Evolutionary conservation across 2,797 vertebrate genomes (phyloP).

Genomic region (Micromesistius poutassou): DNA sequence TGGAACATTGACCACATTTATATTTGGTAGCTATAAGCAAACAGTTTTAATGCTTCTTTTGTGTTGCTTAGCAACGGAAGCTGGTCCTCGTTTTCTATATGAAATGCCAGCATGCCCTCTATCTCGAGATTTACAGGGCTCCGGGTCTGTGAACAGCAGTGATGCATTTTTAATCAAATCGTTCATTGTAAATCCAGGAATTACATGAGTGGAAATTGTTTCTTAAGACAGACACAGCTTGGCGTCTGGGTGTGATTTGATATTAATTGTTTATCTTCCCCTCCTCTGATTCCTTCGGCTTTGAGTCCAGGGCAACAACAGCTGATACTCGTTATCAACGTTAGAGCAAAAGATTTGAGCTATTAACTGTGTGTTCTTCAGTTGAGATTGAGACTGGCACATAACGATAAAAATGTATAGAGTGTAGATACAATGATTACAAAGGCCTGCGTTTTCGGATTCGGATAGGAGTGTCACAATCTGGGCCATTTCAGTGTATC

Average conservation of each 20-base stretch:
- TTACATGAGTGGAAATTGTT: slow-evolving; percentile 5
- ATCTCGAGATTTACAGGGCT: slow-evolving; percentile 60
- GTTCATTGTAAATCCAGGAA: slow-evolving; percentile 11
- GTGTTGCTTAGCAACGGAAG: slow-evolving; percentile 71
- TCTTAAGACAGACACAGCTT: not conserved
- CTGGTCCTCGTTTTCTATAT: slow-evolving; percentile 63
- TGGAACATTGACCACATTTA: slow-evolving; percentile 62
- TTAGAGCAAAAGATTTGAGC: slow-evolving; percentile 46
- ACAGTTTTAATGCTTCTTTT: slow-evolving; percentile 65
- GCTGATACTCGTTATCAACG: slow-evolving; percentile 53
- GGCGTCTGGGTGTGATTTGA: slow-evolving; percentile 7
- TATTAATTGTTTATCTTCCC: not conserved
- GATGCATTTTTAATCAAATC: slow-evolving; percentile 56
- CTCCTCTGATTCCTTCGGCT: slow-evolving; percentile 57
- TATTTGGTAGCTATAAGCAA: slow-evolving; percentile 61
- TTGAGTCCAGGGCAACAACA: slow-evolving; percentile 46
- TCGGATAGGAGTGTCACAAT: not conserved
- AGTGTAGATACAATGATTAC: not conserved
- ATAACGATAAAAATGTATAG: not conserved
- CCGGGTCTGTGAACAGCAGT: slow-evolving; percentile 49
- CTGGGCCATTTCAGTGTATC: not conserved
- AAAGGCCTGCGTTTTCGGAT: not conserved
- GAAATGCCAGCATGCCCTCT: slow-evolving; percentile 62
- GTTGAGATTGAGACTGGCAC: not conserved
- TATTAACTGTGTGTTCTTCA: not conserved